phyloP scores from a whole-genome alignment of 2,113 vertebrate genomes.

The Cyanocitta stelleri region DNA sequence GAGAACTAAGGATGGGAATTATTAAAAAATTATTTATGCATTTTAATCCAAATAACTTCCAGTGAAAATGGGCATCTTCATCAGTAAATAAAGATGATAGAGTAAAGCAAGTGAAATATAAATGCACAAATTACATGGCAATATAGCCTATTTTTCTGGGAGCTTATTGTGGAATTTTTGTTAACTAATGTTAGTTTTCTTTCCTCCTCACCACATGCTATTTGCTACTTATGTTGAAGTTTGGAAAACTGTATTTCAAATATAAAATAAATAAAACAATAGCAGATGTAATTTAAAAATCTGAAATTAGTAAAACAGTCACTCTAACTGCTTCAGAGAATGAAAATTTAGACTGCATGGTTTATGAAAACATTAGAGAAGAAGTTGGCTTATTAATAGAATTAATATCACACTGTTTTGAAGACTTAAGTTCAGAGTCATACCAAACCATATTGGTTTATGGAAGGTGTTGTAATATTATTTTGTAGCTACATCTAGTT shows the following conservation, averaged over 20 bases:
- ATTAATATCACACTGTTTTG: neutral
- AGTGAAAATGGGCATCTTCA: conserved; percentile 7
- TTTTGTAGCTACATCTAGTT: neutral
- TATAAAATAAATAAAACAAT: conserved; percentile 36
- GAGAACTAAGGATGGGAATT: neutral
- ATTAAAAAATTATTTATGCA: neutral
- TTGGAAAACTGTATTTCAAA: conserved; percentile 59
- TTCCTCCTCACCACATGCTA: conserved; percentile 47
- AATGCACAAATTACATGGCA: neutral
- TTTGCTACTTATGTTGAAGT: conserved; percentile 56
- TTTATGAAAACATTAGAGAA: neutral
- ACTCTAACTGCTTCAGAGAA: neutral
- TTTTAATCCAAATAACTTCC: conserved; percentile 28
- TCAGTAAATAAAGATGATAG: conserved; percentile 41
- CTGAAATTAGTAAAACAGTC: neutral
- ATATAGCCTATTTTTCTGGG: neutral
- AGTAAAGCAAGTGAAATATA: conserved; percentile 31
- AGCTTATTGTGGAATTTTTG: conserved; percentile 63
- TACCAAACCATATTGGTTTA: neutral
- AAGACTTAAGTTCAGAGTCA: neutral
- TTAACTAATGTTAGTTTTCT: conserved; percentile 63
- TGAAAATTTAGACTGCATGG: neutral
- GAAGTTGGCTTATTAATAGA: conserved; percentile 2
- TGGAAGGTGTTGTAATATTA: neutral
- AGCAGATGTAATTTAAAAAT: conserved; percentile 24